Base-by-base conservation (phyloP, 2,113 vertebrate species). In the Heptranchias perlo region DNA sequence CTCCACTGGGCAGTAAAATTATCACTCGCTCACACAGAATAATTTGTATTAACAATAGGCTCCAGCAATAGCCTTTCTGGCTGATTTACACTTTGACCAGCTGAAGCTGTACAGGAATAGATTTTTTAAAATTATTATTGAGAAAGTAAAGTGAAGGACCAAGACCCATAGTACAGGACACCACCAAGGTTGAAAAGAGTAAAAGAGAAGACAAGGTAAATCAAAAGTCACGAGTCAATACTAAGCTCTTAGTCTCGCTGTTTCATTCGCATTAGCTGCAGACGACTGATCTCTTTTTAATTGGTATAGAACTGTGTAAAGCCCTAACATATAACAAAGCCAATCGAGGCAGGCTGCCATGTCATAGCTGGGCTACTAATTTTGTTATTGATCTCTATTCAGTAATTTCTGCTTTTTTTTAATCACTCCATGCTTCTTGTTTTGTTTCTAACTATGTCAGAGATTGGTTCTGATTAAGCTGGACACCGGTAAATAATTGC, bases 41-140 rank as follows among this genome's bases (percentile, higher is more conserved):
- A 93, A 93, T 93, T 93, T 93, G 58, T 93, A 93, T 93, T 62
- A 93, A 39, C 87, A 91, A n/a, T 61, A 39, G 89, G 89, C 89
- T 64, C 16, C 89, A 93, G 89, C 89, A 39, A 62, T 39, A 10
- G 58, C 58, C 58, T n/a, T 39, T 93, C 89, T 93, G 58, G 8
- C 58, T 93, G 58, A 93, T 93, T 93, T 93, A 62, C 58, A 62
- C 14, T 0, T 62, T 93, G 89, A 61, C 54, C 58, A 39, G 35
- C 35, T 93, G 58, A 93, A 93, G 58, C 54, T 62, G 89, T n/a
- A 93, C 89, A 62, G 89, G 89, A 93, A 62, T 64, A 92, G 86
- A 61, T 58, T 52, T 61, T 35, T 91, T 89, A 39, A 64, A 78
- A 39, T 44, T n/a, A 39, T 93, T 39, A 93, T 93, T 93, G 18